Conservation (phyloP, 2,888 invertebrate species). For the Spilosoma lubricipeda region DNA sequence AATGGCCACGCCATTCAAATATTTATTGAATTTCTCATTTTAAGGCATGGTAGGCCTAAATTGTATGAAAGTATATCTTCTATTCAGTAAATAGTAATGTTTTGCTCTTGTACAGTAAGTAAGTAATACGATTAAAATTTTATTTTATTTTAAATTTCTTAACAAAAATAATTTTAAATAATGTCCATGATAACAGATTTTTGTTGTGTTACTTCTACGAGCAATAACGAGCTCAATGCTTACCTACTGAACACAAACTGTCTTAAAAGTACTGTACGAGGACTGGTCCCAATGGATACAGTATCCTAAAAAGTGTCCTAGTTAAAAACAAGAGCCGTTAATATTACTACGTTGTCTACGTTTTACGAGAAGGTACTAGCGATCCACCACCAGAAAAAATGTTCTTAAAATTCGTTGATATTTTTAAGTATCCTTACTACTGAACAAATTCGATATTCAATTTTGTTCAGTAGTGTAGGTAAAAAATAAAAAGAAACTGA, state of each 20-base stretch:
- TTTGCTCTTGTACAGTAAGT: no score
- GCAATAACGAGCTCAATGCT: background rate
- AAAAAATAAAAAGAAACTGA: background rate
- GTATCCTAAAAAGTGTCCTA: background rate
- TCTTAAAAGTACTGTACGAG: background rate
- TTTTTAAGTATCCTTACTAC: background rate
- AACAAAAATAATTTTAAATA: no score
- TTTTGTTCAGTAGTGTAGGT: background rate
- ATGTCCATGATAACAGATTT: background rate
- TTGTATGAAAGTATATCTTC: no score
- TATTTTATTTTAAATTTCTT: no score
- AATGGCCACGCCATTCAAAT: no score
- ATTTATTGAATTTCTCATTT: background rate
- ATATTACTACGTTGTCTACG: background rate
- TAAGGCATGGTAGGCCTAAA: background rate
- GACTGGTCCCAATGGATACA: background rate
- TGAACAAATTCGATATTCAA: background rate
- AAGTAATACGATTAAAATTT: no score
- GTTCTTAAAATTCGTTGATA: background rate
- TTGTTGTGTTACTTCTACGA: background rate
- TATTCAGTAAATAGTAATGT: no score
- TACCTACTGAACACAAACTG: background rate
- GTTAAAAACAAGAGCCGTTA: background rate
- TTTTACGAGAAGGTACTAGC: background rate
- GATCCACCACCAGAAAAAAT: background rate